Conservation (phyloP, 2,113 vertebrate genomes). For the Gasterosteus aculeatus region DNA sequence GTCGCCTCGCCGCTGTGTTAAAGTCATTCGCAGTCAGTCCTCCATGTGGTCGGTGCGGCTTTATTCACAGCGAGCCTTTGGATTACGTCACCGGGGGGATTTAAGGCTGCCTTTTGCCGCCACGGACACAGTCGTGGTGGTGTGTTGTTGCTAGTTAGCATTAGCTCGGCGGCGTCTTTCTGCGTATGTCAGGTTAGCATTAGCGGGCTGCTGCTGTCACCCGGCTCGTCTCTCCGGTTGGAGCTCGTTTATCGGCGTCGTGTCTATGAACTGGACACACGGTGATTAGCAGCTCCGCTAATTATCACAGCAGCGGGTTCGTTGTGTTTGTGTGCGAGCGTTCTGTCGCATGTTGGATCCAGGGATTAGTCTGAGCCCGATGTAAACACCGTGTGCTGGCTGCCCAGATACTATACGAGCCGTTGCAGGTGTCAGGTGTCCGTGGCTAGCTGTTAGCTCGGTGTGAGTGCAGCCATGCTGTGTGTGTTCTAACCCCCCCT, state of each 20-base stretch:
- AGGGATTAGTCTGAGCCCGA: conserved; percentile 31
- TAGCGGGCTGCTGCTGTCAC: not conserved
- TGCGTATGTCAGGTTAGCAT: conserved; percentile 55
- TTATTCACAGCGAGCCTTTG: no score
- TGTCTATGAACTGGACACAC: no score
- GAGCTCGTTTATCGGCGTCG: no score
- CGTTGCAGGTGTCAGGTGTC: not conserved
- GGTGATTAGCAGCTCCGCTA: no score
- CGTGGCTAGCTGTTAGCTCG: no score
- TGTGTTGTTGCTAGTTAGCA: conserved; percentile 32
- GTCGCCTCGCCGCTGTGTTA: not conserved
- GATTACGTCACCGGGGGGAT: no score
- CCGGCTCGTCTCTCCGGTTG: no score
- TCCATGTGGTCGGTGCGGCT: no score
- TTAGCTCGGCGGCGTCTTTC: conserved; percentile 40
- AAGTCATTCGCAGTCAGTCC: no score
- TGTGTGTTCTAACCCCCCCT: conserved; percentile 42
- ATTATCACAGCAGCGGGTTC: not conserved
- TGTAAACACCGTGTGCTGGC: not conserved
- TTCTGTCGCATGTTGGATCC: not conserved
- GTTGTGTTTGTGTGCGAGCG: not conserved
- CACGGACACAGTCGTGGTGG: no score
- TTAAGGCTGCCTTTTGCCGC: no score
- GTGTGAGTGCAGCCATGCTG: no score
- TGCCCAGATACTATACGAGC: not conserved